Percentiles rank a stretch among this genome's conserved stretches.
These are phyloP conservation scores for Drosophila phalerata DNA, from an alignment of 2,888 invertebrate species.

Conservation along the genomic window DNA sequence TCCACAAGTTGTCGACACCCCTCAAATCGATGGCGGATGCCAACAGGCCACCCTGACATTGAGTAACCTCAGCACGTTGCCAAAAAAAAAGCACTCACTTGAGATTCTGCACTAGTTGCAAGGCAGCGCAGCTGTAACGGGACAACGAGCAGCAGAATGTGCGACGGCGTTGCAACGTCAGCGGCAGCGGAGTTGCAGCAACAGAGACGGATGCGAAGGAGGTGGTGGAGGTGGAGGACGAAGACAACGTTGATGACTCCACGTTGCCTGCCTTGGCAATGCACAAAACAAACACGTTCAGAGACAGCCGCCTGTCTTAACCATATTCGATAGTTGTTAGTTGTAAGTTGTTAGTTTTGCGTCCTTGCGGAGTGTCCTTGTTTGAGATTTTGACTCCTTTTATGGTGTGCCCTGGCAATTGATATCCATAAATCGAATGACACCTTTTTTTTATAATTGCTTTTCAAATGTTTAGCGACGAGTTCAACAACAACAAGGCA, in stretches of 20 bases:
- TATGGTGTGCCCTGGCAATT: slow-evolving; percentile 56
- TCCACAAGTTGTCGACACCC: slow-evolving; percentile 33
- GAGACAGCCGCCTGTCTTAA: slow-evolving; percentile 49
- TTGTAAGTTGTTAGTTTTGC: slow-evolving; percentile 27
- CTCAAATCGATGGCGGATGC: slow-evolving; percentile 4
- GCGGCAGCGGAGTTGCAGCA: slow-evolving; percentile 18
- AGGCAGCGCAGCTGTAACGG: slow-evolving; percentile 80
- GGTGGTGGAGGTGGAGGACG: slow-evolving; percentile 37
- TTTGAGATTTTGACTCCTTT: slow-evolving; percentile 49
- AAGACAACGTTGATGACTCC: slow-evolving; percentile 61
- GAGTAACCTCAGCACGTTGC: slow-evolving; percentile 54
- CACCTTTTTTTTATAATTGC: slow-evolving; percentile 62
- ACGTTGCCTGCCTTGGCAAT: slow-evolving; percentile 74
- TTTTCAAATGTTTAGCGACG: slow-evolving; percentile 49
- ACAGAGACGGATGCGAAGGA: slow-evolving; percentile 24
- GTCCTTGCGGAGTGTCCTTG: slow-evolving; percentile 67
- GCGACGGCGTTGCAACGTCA: slow-evolving; percentile 74
- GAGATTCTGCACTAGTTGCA: slow-evolving; percentile 82
- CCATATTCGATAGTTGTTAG: slow-evolving; percentile 61
- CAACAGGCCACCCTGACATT: slow-evolving; percentile 55
- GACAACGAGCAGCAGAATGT: slow-evolving; percentile 83
- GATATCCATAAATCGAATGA: slow-evolving; percentile 66
- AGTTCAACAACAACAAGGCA: slow-evolving; percentile 31
- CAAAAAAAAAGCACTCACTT: slow-evolving; percentile 77
- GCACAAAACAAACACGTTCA: slow-evolving; percentile 44